phyloP scores from a whole-genome alignment of 2,113 vertebrate genomes.

The Tautogolabrus adspersus region DNA sequence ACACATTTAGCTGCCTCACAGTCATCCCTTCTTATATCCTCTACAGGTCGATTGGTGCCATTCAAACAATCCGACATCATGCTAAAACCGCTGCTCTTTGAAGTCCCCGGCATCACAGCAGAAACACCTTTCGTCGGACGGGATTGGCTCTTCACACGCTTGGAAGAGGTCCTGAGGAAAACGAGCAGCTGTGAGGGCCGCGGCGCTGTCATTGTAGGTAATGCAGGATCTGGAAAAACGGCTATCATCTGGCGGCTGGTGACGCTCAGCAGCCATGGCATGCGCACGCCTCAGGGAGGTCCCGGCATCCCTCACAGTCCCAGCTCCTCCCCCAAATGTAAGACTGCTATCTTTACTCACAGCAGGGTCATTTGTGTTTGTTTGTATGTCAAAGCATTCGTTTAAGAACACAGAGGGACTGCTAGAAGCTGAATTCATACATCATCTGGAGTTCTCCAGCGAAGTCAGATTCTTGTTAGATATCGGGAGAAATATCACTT shows the following conservation, averaged over 20 bases:
- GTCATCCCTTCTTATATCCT: neutral
- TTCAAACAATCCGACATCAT: conserved; percentile 96
- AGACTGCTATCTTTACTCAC: conserved; percentile 29
- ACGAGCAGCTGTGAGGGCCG: conserved; percentile 84
- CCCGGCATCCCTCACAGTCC: conserved; percentile 88
- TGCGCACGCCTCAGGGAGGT: conserved; percentile 89
- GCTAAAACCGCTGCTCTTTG: conserved; percentile 97
- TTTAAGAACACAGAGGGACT: neutral
- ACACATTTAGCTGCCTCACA: neutral
- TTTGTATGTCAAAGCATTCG: neutral
- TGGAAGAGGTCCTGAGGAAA: conserved; percentile 89
- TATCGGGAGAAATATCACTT: conserved; percentile 29
- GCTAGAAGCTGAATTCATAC: neutral
- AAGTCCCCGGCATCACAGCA: conserved; percentile 93
- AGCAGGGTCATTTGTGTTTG: neutral
- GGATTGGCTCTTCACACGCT: conserved; percentile 93
- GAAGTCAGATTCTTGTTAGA: conserved; percentile 21
- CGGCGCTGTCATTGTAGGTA: conserved; percentile 91
- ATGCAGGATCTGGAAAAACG: conserved; percentile 96
- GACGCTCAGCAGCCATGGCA: conserved; percentile 95
- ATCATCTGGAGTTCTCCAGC: neutral
- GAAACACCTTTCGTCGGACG: conserved; percentile 94
- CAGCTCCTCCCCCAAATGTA: conserved; percentile 88
- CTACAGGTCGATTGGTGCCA: conserved; percentile 89
- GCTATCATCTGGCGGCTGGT: conserved; percentile 94